A percentile compares a stretch with the other conserved stretches of the same genome.
phyloP scores from a whole-genome alignment of 2,888 invertebrate genomes.

The Notodonta dromedarius region DNA sequence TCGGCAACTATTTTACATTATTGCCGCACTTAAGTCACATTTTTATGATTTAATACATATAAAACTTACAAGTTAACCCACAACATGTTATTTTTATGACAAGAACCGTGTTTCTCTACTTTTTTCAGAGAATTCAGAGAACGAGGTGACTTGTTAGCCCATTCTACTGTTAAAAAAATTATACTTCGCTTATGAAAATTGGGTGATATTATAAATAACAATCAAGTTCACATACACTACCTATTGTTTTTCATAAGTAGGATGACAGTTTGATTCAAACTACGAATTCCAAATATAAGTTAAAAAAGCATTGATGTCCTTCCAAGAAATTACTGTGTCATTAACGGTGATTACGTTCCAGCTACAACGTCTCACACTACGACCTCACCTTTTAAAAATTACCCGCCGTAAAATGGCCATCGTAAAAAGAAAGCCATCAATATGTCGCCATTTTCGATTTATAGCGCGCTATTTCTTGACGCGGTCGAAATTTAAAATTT shows the following conservation, averaged over 20 bases:
- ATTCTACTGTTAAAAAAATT: too few species aligned
- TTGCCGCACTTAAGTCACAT: conserved; percentile 8
- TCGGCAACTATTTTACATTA: conserved; percentile 9
- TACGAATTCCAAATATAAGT: too few species aligned
- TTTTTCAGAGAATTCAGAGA: not conserved
- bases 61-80: conserved; percentile 12
- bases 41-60: conserved; percentile 17
- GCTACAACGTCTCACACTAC: conserved; percentile 32
- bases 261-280: too few species aligned
- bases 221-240: too few species aligned
- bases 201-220: too few species aligned
- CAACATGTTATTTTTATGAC: conserved; percentile 10
- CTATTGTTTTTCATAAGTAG: too few species aligned
- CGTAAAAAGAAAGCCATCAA: conserved; percentile 75
- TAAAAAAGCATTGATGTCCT: not conserved
- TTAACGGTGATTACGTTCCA: conserved; percentile 23
- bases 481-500: conserved; percentile 45
- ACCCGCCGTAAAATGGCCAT: conserved; percentile 37
- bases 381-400: conserved; percentile 26
- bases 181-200: too few species aligned
- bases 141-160: not conserved
- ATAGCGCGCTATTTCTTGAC: conserved; percentile 49
- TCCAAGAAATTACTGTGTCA: conserved; percentile 10
- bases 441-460: conserved; percentile 62
- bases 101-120: not conserved